Conservation (phyloP, 2,113 vertebrate genomes). For the Heteronetta atricapilla region DNA sequence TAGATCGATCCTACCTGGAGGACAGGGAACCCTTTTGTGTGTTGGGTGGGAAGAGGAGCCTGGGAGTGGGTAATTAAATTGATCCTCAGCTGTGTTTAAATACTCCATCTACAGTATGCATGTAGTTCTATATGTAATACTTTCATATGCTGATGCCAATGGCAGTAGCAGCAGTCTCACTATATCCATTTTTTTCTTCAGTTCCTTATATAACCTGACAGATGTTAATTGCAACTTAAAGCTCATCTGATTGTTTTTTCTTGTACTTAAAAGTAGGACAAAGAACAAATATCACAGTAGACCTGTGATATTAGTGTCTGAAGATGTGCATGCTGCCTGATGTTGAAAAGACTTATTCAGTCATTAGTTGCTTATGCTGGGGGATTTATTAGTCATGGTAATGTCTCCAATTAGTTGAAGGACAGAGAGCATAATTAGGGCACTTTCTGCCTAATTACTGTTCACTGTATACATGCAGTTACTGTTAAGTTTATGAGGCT, state of each 20-base stretch:
- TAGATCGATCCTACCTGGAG: neutral
- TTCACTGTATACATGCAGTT: neutral
- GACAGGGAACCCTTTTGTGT: neutral
- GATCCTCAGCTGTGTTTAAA: neutral
- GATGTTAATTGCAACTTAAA: constrained; percentile 18
- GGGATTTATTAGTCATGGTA: constrained; percentile 52
- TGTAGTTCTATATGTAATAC: neutral
- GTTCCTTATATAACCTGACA: neutral
- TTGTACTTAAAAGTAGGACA: constrained; percentile 13
- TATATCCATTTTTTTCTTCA: neutral
- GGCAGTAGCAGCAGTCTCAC: neutral
- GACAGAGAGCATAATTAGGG: constrained; percentile 17
- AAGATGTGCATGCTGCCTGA: neutral
- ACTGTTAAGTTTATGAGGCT: neutral
- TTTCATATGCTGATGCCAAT: neutral
- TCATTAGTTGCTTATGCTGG: neutral
- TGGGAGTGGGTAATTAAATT: neutral
- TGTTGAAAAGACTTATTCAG: constrained; percentile 16
- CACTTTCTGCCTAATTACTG: neutral
- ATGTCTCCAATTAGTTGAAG: constrained; percentile 38
- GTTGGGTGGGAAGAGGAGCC: neutral
- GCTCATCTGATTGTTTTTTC: neutral
- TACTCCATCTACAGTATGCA: rapidly evolving
- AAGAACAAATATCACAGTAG: too few relatives aligned
- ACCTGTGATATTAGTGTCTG: neutral